Evolutionary conservation across 1,140 invertebrate species (phyloP).

Genomic region (Leptinotarsa undecemlineata): DNA sequence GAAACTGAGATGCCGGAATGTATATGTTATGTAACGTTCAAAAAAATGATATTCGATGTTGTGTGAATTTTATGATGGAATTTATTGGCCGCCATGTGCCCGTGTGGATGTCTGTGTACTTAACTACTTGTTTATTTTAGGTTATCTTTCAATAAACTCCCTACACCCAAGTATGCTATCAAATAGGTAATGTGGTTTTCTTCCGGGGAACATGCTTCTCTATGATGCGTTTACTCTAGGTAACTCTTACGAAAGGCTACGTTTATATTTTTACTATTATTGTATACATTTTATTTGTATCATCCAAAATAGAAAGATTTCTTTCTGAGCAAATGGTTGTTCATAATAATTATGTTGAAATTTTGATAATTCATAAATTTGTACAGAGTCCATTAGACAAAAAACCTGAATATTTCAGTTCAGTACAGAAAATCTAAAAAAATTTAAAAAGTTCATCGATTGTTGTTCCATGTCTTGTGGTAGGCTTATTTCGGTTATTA

Average conservation of each 20-base stretch:
- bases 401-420: no score
- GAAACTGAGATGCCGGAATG: no score
- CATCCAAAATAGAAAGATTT: background rate
- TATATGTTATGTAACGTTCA: background rate
- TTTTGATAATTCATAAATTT: no score
- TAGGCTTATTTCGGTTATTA: no score
- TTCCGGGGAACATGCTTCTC: background rate
- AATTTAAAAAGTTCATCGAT: no score
- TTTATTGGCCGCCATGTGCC: background rate
- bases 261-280: background rate
- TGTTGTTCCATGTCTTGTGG: no score
- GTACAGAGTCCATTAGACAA: no score
- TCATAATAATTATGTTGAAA: background rate
- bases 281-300: background rate
- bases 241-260: no score
- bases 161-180: background rate
- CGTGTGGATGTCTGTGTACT: background rate
- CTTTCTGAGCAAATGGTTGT: background rate
- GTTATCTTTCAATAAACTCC: constrained; percentile 1
- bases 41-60: background rate
- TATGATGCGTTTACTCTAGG: background rate
- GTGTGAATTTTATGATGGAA: background rate
- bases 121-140: constrained; percentile 3
- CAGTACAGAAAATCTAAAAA: no score
- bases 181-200: background rate